These are phyloP conservation scores for Pantelozetes paolii DNA, from an alignment of 2,888 invertebrate genomes.

Conservation along the genomic window DNA sequence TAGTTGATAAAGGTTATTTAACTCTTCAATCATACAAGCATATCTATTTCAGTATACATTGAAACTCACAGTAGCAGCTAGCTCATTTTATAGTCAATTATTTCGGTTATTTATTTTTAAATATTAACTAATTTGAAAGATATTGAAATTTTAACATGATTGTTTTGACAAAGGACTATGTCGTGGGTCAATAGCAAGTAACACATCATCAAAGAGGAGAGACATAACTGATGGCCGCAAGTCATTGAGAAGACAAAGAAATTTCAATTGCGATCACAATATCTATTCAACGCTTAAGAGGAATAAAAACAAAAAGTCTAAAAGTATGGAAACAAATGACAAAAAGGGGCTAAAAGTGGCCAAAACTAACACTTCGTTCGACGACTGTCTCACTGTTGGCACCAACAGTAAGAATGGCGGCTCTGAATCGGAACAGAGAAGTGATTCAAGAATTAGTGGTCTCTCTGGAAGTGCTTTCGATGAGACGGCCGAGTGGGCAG, in stretches of 20 bases:
- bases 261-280: constrained; percentile 30
- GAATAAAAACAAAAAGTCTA: constrained; percentile 38
- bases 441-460: background rate
- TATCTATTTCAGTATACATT: too few relatives aligned
- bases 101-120: too few relatives aligned
- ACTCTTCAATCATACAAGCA: too few relatives aligned
- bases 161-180: constrained; percentile 45
- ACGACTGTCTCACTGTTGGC: background rate
- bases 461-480: constrained; percentile 57
- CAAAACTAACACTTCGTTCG: background rate
- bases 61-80: too few relatives aligned
- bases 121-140: too few relatives aligned
- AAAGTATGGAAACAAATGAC: constrained; percentile 36
- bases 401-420: background rate
- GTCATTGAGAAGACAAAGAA: constrained; percentile 34
- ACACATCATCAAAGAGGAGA: constrained; percentile 53
- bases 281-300: constrained; percentile 39
- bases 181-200: constrained; percentile 45
- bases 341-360: background rate
- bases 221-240: constrained; percentile 29
- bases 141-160: constrained; percentile 15
- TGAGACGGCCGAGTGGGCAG: constrained; percentile 92
- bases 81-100: too few relatives aligned
- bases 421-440: background rate
- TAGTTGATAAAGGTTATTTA: too few relatives aligned